A percentile compares a stretch with the other conserved stretches of the same genome.
phyloP scores from a whole-genome alignment of 2,797 vertebrate species.

The Onychomys arenicola region DNA sequence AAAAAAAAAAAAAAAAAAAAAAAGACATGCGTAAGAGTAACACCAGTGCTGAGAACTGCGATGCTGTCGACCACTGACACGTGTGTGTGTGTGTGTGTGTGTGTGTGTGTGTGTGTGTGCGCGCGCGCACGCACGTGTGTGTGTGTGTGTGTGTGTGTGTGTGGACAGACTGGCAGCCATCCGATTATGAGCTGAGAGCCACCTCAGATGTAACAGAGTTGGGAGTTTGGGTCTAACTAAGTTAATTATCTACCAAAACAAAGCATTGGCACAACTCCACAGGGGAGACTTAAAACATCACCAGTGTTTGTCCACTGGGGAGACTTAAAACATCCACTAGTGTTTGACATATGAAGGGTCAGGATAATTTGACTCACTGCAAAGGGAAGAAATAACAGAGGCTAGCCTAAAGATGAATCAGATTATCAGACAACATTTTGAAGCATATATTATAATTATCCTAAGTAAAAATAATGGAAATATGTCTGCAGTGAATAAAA shows the following conservation, averaged over 20 bases:
- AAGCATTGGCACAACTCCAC: neutral
- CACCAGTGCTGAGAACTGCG: too few relatives aligned
- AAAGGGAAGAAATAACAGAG: neutral
- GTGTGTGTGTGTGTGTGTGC: too few relatives aligned
- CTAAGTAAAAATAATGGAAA: neutral
- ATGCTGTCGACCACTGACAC: accelerated
- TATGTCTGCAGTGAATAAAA: neutral
- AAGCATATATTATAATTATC: neutral
- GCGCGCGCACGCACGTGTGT: too few relatives aligned
- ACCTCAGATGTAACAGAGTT: neutral
- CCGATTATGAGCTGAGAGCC: neutral
- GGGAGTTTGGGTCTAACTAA: neutral
- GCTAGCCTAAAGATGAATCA: neutral
- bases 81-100: too few relatives aligned
- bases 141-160: too few relatives aligned
- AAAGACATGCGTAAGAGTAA: neutral
- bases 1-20: neutral
- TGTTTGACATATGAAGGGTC: neutral
- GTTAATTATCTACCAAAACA: neutral
- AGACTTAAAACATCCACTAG: neutral
- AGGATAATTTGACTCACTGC: neutral
- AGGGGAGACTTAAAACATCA: neutral
- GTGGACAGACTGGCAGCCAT: neutral
- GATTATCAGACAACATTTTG: neutral
- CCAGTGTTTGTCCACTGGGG: neutral